Conservation (phyloP, 2,888 invertebrate species). For the Andrena bucephala region DNA sequence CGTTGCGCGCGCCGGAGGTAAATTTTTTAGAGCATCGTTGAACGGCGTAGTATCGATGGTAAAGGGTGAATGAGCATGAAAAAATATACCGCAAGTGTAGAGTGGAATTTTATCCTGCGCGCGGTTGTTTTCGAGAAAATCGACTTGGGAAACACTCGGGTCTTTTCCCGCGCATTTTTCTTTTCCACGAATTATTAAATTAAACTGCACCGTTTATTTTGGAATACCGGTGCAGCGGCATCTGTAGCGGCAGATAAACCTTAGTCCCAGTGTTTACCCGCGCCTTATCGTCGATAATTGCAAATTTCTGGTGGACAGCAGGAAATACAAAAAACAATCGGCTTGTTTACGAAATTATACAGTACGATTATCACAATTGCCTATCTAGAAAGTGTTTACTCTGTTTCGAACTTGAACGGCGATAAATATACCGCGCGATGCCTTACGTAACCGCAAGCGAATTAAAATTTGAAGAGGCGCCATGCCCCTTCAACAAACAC, state of each 20-base stretch:
- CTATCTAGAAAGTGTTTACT: neutral
- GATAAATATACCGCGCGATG: too few species aligned
- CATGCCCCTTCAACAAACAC: neutral
- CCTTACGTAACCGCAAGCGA: too few species aligned
- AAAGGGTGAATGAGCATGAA: neutral
- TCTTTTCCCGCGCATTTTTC: neutral
- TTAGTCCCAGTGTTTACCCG: neutral
- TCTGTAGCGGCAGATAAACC: neutral
- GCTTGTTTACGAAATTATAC: constrained; percentile 22
- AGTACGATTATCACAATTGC: neutral
- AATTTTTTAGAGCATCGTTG: neutral
- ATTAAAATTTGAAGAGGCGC: neutral
- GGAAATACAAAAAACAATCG: neutral
- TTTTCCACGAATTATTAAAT: neutral
- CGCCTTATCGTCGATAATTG: constrained; percentile 5
- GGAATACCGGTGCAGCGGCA: too few species aligned
- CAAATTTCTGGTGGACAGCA: neutral
- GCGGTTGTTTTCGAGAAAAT: neutral
- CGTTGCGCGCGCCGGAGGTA: neutral
- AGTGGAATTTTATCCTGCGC: neutral
- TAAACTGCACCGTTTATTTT: neutral
- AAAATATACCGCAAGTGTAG: neutral
- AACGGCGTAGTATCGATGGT: neutral
- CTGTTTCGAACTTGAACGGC: too few species aligned
- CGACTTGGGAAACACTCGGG: neutral